phyloP scores from a whole-genome alignment of 2,797 vertebrate species.

The Poeciliopsis infans region DNA sequence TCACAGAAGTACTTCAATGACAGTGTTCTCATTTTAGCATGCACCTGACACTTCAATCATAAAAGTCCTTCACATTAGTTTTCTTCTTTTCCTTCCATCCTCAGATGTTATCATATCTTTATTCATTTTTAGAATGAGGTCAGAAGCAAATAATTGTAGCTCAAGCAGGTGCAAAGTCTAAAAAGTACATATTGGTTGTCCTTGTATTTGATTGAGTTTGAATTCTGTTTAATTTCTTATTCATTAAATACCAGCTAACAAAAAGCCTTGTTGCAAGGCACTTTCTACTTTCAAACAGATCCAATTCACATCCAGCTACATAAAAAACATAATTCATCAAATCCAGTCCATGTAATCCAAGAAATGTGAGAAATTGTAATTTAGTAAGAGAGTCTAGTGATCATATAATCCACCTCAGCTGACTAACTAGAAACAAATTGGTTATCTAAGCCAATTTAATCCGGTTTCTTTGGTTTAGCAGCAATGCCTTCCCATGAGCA shows the following conservation, averaged over 20 bases:
- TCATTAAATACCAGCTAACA: background rate
- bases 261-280: background rate
- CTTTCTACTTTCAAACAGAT: background rate
- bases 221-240: background rate
- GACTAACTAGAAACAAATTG: background rate
- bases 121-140: conserved; percentile 27
- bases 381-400: background rate
- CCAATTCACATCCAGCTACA: background rate
- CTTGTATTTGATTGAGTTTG: background rate
- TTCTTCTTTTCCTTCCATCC: background rate
- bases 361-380: background rate
- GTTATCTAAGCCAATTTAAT: background rate
- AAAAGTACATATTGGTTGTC: conserved; percentile 3
- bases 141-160: conserved; percentile 16
- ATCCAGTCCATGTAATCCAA: background rate
- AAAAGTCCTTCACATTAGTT: conserved; percentile 30
- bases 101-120: background rate
- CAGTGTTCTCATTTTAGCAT: conserved; percentile 26
- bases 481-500: background rate
- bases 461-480: background rate
- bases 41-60: conserved; percentile 30
- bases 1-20: conserved; percentile 47
- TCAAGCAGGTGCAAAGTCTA: background rate
- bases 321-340: background rate
- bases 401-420: background rate